Percentiles rank a stretch among this genome's conserved stretches.
These are phyloP conservation scores for Heliothis virescens DNA, from an alignment of 1,140 invertebrate species.

Conservation along the genomic window DNA sequence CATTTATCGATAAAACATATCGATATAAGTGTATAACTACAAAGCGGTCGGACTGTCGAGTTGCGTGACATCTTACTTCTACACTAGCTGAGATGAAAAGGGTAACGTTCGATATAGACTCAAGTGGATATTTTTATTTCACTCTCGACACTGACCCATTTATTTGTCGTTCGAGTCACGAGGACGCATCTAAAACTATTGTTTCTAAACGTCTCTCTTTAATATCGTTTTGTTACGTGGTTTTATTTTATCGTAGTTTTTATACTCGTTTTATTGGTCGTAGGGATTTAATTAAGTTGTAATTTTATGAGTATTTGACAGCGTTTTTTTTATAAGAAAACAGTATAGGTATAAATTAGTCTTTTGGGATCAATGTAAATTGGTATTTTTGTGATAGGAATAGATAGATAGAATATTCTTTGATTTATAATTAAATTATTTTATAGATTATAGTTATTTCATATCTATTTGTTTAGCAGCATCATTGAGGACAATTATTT, in stretches of 20 bases:
- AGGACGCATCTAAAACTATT: slow-evolving; percentile 35
- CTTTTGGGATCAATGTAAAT: too few relatives aligned
- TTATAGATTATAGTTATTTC: too few relatives aligned
- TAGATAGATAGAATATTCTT: too few relatives aligned
- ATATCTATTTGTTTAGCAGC: too few relatives aligned
- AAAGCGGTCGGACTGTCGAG: slow-evolving; percentile 42
- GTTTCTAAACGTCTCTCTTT: slow-evolving; percentile 30
- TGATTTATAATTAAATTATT: too few relatives aligned
- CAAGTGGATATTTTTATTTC: slow-evolving; percentile 58
- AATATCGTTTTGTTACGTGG: slow-evolving; percentile 11
- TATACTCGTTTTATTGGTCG: slow-evolving; percentile 21
- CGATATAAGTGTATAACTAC: slow-evolving; percentile 39
- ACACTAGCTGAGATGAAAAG: slow-evolving; percentile 58
- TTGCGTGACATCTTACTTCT: slow-evolving; percentile 55
- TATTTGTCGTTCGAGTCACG: slow-evolving; percentile 10
- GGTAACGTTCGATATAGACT: slow-evolving; percentile 55
- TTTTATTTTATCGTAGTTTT: slow-evolving; percentile 6
- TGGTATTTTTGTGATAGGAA: too few relatives aligned
- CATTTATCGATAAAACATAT: slow-evolving; percentile 11
- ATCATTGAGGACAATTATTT: too few relatives aligned
- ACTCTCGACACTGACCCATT: slow-evolving; percentile 60
- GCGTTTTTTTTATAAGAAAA: background rate
- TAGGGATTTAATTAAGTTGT: slow-evolving; percentile 1
- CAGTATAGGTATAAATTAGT: too few relatives aligned
- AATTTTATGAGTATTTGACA: background rate